phyloP scores from a whole-genome alignment of 2,888 invertebrate species.

The Drosophila siamana region DNA sequence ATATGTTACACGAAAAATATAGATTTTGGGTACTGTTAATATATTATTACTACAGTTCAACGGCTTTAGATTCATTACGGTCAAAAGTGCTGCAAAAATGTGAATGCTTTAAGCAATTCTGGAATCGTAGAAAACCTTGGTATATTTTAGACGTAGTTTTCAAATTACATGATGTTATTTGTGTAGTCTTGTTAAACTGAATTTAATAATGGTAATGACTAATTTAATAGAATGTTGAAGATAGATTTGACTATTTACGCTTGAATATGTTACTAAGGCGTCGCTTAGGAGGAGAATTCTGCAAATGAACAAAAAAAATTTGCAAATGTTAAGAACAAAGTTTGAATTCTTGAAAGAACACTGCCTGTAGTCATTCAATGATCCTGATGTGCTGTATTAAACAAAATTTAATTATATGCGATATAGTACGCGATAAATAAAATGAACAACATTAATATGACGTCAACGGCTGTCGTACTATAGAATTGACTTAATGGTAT shows the following conservation, averaged over 20 bases:
- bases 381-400: background rate
- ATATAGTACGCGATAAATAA: background rate
- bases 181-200: background rate
- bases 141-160: background rate
- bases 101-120: background rate
- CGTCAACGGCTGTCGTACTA: background rate
- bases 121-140: background rate
- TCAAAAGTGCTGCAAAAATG: background rate
- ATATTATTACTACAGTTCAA: no score
- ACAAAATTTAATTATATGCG: background rate
- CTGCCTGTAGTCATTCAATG: conserved; percentile 6
- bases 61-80: no score
- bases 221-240: conserved; percentile 1
- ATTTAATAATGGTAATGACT: background rate
- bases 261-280: conserved; percentile 84
- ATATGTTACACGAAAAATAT: no score
- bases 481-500: background rate
- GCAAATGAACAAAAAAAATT: conserved; percentile 58
- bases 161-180: background rate
- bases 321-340: background rate
- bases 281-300: conserved; percentile 84
- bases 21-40: no score
- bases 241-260: conserved; percentile 71
- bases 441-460: background rate
- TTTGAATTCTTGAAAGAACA: background rate